Percentiles rank a stretch among this genome's conserved stretches.
Evolutionary conservation across 1,140 invertebrate genomes (phyloP).

Genomic region (Halictus rubicundus): DNA sequence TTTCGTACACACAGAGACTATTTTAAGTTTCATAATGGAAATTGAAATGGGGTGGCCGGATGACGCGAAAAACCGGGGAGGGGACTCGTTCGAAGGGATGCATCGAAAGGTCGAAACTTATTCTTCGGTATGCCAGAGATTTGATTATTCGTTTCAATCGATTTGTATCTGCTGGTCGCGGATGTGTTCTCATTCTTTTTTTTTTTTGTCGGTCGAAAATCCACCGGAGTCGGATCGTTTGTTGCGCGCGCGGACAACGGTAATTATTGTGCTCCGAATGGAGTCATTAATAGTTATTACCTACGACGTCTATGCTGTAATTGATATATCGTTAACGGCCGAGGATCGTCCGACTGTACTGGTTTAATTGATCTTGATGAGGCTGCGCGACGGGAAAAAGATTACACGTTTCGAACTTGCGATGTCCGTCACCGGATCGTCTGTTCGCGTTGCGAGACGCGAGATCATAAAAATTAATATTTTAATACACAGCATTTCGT

Average conservation of each 20-base stretch:
- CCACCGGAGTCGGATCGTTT: constrained; percentile 46
- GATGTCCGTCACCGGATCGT: not conserved
- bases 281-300: constrained; percentile 69
- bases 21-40: not conserved
- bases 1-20: not conserved
- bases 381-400: constrained; percentile 50
- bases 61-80: not conserved
- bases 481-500: not conserved
- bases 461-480: not conserved
- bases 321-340: constrained; percentile 70
- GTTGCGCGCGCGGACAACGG: constrained; percentile 33
- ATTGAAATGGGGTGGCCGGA: not conserved
- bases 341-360: constrained; percentile 53
- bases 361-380: constrained; percentile 66
- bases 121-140: not conserved
- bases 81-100: too few species aligned
- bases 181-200: not conserved
- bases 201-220: constrained; percentile 30
- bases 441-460: not conserved
- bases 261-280: constrained; percentile 66
- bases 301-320: constrained; percentile 63
- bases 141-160: not conserved
- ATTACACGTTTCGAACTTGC: constrained; percentile 47
- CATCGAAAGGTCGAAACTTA: not conserved
- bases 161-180: not conserved